These are phyloP conservation scores for Drosophila macrospina DNA, from an alignment of 2,888 invertebrate genomes.

Conservation along the genomic window DNA sequence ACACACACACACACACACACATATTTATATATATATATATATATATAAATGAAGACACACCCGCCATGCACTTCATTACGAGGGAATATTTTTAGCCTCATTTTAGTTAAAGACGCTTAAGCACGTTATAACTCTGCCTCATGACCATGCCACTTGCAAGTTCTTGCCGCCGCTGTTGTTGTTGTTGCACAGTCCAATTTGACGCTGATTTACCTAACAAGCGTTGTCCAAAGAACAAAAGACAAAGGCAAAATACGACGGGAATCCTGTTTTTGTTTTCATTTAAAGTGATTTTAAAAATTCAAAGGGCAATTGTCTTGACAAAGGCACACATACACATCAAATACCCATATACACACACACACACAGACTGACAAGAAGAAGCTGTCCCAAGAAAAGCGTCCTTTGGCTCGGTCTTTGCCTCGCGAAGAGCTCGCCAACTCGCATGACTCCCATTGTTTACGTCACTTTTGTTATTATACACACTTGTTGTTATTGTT, in stretches of 20 bases:
- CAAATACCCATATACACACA: slow-evolving; percentile 9
- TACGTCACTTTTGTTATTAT: slow-evolving; percentile 73
- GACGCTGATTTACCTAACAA: slow-evolving; percentile 81
- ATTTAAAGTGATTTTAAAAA: slow-evolving; percentile 81
- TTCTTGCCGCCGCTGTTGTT: slow-evolving; percentile 22
- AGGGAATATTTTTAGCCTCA: slow-evolving; percentile 78
- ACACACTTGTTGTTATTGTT: slow-evolving; percentile 42
- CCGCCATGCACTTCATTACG: slow-evolving; percentile 71
- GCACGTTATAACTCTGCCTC: slow-evolving; percentile 73
- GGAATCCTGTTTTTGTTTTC: slow-evolving; percentile 72
- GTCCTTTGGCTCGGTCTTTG: slow-evolving; percentile 59
- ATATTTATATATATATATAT: neutral
- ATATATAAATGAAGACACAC: slow-evolving; percentile 29
- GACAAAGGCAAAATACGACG: slow-evolving; percentile 34
- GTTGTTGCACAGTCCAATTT: slow-evolving; percentile 56
- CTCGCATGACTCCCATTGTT: slow-evolving; percentile 61
- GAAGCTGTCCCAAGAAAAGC: slow-evolving; percentile 51
- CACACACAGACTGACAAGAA: slow-evolving; percentile 11
- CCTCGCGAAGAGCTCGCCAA: slow-evolving; percentile 43
- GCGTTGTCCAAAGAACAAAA: slow-evolving; percentile 67
- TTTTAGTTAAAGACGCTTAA: slow-evolving; percentile 77
- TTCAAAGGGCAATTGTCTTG: slow-evolving; percentile 78
- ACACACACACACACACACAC: neutral
- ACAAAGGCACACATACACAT: slow-evolving; percentile 36
- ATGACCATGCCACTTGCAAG: slow-evolving; percentile 3